Base-by-base conservation (phyloP, 2,797 vertebrate genomes). In the Chelidonichthys spinosus region DNA sequence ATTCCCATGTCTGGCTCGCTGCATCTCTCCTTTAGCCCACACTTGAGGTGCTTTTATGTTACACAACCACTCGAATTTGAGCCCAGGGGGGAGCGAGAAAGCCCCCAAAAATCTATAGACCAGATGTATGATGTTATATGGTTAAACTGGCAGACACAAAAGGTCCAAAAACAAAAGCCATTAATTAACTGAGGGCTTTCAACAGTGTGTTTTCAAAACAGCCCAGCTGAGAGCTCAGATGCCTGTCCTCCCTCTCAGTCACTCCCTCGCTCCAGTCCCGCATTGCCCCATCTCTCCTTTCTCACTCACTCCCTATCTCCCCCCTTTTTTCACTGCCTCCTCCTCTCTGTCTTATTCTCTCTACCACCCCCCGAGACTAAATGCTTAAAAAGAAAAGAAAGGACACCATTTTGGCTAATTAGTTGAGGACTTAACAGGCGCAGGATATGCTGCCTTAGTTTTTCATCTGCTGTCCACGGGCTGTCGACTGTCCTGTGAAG, bases 91-190 rank as follows among this genome's bases (percentile, higher is more conserved):
- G 94, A 95, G 95, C 94, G 93, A 96, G 95, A 95, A 95, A 95
- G 93, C 95, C 94, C 94, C 94, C 37, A 96, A 96, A 96, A 97
- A 96, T 96, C 97, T 96, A 96, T 95, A 96, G 95, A 97, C 93
- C 97, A 99, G 97, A 99, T 99, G 98, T 96, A 97, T 97, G 97
- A 98, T 93, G 96, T 99, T 99, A 98, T 96, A 98, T 98, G 98
- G 96, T 99, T 96, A 99, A 96, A 96, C 95, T 97, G 96, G 96
- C 96, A 98, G 96, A 96, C 95, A 98, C 96, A 99, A 98, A 94
- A 97, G 94, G 86, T 40, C 83, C 91, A 96, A 97, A 98, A 97
- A 97, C 96, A 97, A 98, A 97, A 96, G 96, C 92, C 86, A 84
- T 96, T 96, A 97, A 98, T 98, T 98, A 98, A 96, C 95, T 92